A percentile compares a stretch with the other conserved stretches of the same genome.
Conservation (phyloP, 2,888 invertebrate genomes). For the Amblyjoppa proteus region DNA sequence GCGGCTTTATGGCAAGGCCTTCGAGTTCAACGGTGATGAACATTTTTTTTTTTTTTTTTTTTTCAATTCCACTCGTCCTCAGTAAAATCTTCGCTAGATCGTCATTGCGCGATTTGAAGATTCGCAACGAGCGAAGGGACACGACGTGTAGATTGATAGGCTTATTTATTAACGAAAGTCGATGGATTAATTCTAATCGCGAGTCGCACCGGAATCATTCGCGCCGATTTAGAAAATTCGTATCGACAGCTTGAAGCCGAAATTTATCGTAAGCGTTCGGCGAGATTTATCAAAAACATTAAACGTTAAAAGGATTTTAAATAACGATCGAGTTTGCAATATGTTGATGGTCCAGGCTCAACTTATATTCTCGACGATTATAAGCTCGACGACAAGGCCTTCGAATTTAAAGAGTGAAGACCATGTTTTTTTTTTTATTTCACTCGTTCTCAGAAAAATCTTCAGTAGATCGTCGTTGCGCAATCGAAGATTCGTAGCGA, state of each 20-base stretch:
- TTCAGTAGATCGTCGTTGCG: neutral
- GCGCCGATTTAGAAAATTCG: neutral
- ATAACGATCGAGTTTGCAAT: neutral
- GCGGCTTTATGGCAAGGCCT: slow-evolving; percentile 91
- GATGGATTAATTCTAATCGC: slow-evolving; percentile 19
- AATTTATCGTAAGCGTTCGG: neutral
- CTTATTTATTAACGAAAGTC: slow-evolving; percentile 49
- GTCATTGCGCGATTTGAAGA: neutral
- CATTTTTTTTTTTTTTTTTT: neutral
- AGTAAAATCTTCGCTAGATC: neutral
- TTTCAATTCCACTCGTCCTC: neutral
- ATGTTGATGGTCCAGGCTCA: too few species aligned
- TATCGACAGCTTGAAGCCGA: neutral
- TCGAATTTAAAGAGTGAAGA: slow-evolving; percentile 83
- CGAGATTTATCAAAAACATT: neutral
- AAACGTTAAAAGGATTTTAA: neutral
- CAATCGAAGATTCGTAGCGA: neutral
- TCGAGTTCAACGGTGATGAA: slow-evolving; percentile 82
- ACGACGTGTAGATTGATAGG: slow-evolving; percentile 28
- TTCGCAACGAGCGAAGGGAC: neutral
- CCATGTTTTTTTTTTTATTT: neutral
- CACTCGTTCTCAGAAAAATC: neutral
- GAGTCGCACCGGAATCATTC: neutral
- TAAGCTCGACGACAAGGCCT: slow-evolving; percentile 90
- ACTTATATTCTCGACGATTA: too few species aligned